A percentile compares a stretch with the other conserved stretches of the same genome.
phyloP scores from a whole-genome alignment of 2,797 vertebrate genomes.

The Rhynchotus rufescens region DNA sequence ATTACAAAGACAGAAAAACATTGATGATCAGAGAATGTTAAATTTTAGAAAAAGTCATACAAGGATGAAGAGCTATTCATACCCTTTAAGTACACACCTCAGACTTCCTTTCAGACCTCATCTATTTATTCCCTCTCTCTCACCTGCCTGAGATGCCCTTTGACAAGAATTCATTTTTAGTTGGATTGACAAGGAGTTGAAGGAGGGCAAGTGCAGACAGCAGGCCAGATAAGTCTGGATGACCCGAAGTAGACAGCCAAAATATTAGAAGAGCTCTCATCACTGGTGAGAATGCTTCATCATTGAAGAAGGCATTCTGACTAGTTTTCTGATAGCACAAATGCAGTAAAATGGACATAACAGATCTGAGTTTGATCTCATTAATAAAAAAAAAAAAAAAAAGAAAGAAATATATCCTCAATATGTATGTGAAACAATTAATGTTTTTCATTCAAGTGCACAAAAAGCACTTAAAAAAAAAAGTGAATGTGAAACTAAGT shows the following conservation, averaged over 20 bases:
- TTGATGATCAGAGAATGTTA: background rate
- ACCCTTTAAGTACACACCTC: background rate
- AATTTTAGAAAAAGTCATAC: background rate
- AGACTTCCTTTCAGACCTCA: background rate
- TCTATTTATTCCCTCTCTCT: background rate
- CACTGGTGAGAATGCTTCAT: background rate
- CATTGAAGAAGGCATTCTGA: background rate
- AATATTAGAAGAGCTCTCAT: background rate
- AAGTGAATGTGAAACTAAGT: background rate
- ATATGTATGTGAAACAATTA: background rate
- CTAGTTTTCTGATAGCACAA: background rate
- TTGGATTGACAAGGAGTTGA: background rate
- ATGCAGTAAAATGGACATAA: background rate
- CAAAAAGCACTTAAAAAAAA: background rate
- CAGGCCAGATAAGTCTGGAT: background rate
- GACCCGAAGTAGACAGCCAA: background rate
- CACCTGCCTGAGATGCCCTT: background rate
- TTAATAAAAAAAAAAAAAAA: background rate
- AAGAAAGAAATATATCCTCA: background rate
- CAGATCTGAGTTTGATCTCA: background rate
- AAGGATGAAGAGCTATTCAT: background rate
- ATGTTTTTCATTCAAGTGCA: background rate
- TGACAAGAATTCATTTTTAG: background rate
- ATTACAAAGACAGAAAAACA: background rate
- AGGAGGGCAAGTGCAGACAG: background rate